Evolutionary conservation across 1,140 invertebrate species (phyloP).

Genomic region (Manduca sexta): DNA sequence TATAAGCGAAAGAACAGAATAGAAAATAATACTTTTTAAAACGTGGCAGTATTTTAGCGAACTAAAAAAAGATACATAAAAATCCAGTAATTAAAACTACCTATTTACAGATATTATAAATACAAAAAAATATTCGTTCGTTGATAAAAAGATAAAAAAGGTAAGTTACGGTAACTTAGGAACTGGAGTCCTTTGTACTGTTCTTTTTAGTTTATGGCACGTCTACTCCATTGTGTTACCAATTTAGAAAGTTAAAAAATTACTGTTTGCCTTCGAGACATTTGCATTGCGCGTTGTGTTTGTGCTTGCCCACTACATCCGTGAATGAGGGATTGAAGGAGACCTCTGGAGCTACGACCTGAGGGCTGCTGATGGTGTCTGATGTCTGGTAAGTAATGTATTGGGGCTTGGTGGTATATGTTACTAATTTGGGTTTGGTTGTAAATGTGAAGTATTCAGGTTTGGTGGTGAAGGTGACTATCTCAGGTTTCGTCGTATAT

Average conservation of each 20-base stretch:
- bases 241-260: constrained; percentile 15
- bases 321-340: constrained; percentile 51
- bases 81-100: constrained; percentile 36
- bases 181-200: constrained; percentile 33
- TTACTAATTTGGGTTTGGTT: constrained; percentile 43
- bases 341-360: constrained; percentile 35
- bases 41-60: constrained; percentile 7
- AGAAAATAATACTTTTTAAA: constrained; percentile 14
- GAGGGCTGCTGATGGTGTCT: too few relatives aligned
- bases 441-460: constrained; percentile 48
- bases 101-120: constrained; percentile 45
- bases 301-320: constrained; percentile 38
- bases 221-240: constrained; percentile 19
- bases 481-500: constrained; percentile 49
- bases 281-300: constrained; percentile 49
- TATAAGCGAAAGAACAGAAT: constrained; percentile 7
- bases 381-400: constrained; percentile 12
- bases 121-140: constrained; percentile 1
- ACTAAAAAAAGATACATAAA: not conserved
- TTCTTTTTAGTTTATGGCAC: constrained; percentile 41
- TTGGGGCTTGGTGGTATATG: constrained; percentile 51
- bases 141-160: constrained; percentile 6
- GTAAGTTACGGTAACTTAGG: constrained; percentile 27
- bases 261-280: constrained; percentile 50
- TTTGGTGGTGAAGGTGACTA: constrained; percentile 52